Percentiles rank a stretch among this genome's conserved stretches.
Conservation (phyloP, 1,140 invertebrate species). For the Hycleus cichorii region DNA sequence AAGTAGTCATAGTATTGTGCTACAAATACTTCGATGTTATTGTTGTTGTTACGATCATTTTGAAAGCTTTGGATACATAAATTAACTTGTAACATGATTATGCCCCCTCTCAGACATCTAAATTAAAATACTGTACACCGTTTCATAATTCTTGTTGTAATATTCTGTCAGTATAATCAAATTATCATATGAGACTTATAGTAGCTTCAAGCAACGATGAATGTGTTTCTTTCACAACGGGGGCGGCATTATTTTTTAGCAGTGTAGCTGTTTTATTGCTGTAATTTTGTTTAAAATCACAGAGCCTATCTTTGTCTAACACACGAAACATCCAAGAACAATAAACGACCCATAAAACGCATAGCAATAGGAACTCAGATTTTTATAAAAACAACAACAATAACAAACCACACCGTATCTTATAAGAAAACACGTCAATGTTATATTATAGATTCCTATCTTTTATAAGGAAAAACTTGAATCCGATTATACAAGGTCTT, state of each 20-base stretch:
- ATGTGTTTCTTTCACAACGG: neutral
- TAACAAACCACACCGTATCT: no score
- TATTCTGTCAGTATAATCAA: neutral
- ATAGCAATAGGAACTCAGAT: no score
- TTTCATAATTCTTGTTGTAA: neutral
- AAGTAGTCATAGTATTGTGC: neutral
- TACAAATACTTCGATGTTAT: slow-evolving; percentile 1
- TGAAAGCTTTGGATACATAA: slow-evolving; percentile 4
- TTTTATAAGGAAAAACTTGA: no score
- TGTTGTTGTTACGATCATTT: neutral
- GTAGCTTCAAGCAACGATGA: neutral
- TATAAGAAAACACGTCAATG: no score
- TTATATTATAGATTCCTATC: no score
- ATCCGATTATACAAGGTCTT: no score
- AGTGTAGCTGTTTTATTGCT: neutral
- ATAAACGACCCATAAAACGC: no score
- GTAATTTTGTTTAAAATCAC: neutral
- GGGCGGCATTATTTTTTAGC: neutral
- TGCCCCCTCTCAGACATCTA: neutral
- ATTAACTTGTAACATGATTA: slow-evolving; percentile 11
- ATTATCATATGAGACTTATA: neutral
- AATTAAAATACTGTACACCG: slow-evolving; percentile 10
- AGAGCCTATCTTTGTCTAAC: no score
- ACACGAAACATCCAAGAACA: no score
- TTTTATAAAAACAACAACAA: no score